phyloP scores from a whole-genome alignment of 2,113 vertebrate species.

The Piprites chloris region DNA sequence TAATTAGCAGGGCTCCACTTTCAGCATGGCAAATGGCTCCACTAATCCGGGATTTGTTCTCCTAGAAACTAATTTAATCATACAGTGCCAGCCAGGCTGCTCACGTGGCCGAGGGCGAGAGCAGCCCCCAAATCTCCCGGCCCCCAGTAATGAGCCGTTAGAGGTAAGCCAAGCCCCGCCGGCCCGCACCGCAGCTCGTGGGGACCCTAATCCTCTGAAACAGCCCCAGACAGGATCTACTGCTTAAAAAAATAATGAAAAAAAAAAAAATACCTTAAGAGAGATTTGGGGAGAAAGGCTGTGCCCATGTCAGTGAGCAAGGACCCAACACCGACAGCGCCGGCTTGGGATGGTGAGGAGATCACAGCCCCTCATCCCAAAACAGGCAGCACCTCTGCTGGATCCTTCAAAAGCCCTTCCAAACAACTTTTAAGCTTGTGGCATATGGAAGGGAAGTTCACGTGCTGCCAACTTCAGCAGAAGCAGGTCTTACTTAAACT shows the following conservation, averaged over 20 bases:
- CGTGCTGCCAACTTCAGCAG: accelerated
- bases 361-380: background rate
- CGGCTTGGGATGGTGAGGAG: background rate
- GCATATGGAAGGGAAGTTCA: background rate
- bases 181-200: background rate
- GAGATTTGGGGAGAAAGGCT: background rate
- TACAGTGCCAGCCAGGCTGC: constrained; percentile 10
- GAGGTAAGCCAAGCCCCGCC: background rate
- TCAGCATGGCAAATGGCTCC: background rate
- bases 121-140: background rate
- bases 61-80: constrained; percentile 12
- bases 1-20: constrained; percentile 49
- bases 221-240: background rate
- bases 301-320: accelerated
- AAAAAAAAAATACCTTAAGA: background rate
- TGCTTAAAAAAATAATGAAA: background rate
- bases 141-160: background rate
- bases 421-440: accelerated
- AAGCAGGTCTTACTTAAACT: background rate
- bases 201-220: background rate
- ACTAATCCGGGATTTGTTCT: constrained; percentile 55
- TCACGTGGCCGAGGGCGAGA: background rate
- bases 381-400: background rate
- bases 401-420: background rate
- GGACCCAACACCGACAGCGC: accelerated